Percentiles rank a stretch among this genome's conserved stretches.
These are phyloP conservation scores for Rhinoderma darwinii DNA, from an alignment of 2,113 vertebrate genomes.

Conservation along the genomic window DNA sequence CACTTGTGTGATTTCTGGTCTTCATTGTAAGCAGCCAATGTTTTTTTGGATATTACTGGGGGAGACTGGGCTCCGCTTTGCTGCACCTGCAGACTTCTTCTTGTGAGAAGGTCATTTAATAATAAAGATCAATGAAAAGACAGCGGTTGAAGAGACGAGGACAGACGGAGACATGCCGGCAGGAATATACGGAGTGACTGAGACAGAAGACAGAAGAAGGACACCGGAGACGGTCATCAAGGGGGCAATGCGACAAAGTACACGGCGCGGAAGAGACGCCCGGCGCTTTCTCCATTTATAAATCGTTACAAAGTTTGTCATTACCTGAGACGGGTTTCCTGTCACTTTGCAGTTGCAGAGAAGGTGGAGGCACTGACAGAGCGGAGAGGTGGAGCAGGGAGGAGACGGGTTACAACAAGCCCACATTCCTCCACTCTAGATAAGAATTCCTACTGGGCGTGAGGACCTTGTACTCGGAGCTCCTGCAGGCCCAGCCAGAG, in stretches of 20 bases:
- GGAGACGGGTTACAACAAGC: constrained; percentile 32
- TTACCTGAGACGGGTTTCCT: constrained; percentile 46
- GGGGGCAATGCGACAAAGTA: too few relatives aligned
- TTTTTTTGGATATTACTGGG: too few relatives aligned
- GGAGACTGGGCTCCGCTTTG: too few relatives aligned
- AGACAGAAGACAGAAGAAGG: background rate
- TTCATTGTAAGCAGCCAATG: too few relatives aligned
- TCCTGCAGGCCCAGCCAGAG: background rate
- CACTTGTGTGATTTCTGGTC: too few relatives aligned
- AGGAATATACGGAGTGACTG: background rate
- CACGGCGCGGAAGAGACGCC: too few relatives aligned
- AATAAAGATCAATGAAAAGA: background rate
- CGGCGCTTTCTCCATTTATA: background rate
- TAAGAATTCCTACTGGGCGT: constrained; percentile 6
- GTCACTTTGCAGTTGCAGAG: background rate
- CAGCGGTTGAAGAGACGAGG: background rate
- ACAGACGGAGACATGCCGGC: background rate
- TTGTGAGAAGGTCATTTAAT: background rate
- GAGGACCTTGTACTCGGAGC: background rate
- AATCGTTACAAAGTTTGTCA: background rate
- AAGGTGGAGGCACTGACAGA: constrained; percentile 30
- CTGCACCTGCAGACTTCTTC: too few relatives aligned
- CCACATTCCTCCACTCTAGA: constrained; percentile 44
- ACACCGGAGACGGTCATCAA: background rate
- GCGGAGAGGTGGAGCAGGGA: constrained; percentile 39